These are phyloP conservation scores for Entomobrya proxima DNA, from an alignment of 2,888 invertebrate species.

Conservation along the genomic window DNA sequence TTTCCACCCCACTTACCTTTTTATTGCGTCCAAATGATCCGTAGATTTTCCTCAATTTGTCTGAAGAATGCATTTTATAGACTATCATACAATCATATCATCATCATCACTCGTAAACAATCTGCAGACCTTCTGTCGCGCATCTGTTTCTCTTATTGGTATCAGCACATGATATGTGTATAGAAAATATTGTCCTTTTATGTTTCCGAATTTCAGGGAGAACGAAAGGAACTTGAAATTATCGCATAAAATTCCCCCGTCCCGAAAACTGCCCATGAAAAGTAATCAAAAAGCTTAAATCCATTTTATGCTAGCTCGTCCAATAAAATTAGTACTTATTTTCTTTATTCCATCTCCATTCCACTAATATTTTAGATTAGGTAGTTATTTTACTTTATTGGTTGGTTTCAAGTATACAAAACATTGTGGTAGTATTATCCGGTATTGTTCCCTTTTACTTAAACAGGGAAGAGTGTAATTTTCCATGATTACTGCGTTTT, in stretches of 20 bases:
- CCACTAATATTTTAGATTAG: neutral
- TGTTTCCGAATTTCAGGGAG: neutral
- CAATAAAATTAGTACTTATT: constrained; percentile 31
- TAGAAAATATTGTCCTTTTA: neutral
- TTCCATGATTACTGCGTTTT: neutral
- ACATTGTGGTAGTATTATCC: neutral
- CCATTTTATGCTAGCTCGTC: neutral
- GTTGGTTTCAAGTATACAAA: neutral
- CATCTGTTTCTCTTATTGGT: constrained; percentile 2
- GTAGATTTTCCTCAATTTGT: neutral
- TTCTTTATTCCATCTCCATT: neutral
- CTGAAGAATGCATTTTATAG: neutral
- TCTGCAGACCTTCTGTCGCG: neutral
- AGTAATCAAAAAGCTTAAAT: neutral
- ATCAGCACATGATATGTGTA: neutral
- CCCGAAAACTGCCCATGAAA: neutral
- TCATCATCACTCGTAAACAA: no score
- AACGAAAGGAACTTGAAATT: neutral
- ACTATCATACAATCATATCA: no score
- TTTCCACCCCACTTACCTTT: neutral
- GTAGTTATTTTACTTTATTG: neutral
- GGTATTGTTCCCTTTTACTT: constrained; percentile 16
- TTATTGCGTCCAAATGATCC: neutral
- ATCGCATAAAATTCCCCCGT: neutral
- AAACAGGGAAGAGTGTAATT: neutral